Conservation (phyloP, 2,113 vertebrate genomes). For the Paramisgurnus dabryanus region DNA sequence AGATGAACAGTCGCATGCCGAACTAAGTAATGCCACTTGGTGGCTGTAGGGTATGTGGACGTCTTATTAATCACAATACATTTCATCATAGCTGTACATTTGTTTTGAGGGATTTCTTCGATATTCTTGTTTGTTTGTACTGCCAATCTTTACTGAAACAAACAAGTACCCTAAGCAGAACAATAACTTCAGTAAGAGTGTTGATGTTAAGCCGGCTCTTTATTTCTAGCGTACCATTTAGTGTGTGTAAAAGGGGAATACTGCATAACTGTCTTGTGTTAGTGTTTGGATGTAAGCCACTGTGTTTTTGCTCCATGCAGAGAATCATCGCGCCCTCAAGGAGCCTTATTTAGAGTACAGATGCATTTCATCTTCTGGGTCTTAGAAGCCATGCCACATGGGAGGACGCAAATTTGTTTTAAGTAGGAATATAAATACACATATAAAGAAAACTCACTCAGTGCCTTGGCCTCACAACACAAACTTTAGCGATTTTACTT, state of each 20-base stretch:
- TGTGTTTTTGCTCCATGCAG: conserved; percentile 36
- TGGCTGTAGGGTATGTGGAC: conserved; percentile 24
- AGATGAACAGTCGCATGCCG: conserved; percentile 36
- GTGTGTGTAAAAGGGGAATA: conserved; percentile 24
- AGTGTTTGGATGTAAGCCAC: conserved; percentile 39
- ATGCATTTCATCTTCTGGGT: conserved; percentile 37
- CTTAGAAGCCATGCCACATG: conserved; percentile 30
- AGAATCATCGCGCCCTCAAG: conserved; percentile 24
- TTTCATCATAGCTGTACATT: conserved; percentile 26
- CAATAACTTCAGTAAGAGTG: conserved; percentile 9
- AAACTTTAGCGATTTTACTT: conserved; percentile 28
- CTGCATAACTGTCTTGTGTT: conserved; percentile 41
- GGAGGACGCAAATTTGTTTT: conserved; percentile 37
- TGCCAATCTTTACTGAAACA: neutral
- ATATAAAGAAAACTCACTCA: conserved; percentile 22
- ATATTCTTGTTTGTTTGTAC: conserved; percentile 5
- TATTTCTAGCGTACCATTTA: conserved; percentile 4
- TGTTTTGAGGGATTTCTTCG: neutral
- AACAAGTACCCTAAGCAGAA: conserved; percentile 9
- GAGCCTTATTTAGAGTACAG: conserved; percentile 45
- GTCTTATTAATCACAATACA: conserved; percentile 15
- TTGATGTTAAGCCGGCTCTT: conserved; percentile 34
- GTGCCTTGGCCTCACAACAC: neutral
- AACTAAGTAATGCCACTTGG: conserved; percentile 23
- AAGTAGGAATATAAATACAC: conserved; percentile 38